A percentile compares a stretch with the other conserved stretches of the same genome.
These are phyloP conservation scores for Orestias chungarensis DNA, from an alignment of 2,797 vertebrate genomes.

Conservation along the genomic window DNA sequence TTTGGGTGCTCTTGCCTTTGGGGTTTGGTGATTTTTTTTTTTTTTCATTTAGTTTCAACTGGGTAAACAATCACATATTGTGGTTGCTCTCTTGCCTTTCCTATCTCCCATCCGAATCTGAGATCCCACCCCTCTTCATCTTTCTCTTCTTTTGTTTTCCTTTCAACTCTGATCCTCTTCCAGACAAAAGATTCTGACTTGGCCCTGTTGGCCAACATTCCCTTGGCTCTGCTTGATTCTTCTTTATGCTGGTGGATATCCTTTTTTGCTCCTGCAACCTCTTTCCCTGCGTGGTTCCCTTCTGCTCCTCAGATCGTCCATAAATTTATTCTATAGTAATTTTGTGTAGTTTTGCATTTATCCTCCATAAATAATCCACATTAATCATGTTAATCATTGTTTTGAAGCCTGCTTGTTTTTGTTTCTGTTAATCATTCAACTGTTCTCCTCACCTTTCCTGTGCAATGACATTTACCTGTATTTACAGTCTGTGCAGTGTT, in stretches of 20 bases:
- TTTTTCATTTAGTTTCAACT: slow-evolving; percentile 31
- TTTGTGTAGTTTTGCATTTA: not conserved
- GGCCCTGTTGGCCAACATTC: slow-evolving; percentile 89
- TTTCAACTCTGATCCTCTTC: slow-evolving; percentile 47
- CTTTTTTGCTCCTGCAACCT: slow-evolving; percentile 74
- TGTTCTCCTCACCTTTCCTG: slow-evolving; percentile 21
- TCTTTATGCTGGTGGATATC: slow-evolving; percentile 94
- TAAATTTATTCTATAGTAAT: slow-evolving; percentile 8
- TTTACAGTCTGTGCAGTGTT: slow-evolving; percentile 3
- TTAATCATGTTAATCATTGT: slow-evolving; percentile 12
- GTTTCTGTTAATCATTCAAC: slow-evolving; percentile 26
- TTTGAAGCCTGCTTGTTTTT: not conserved
- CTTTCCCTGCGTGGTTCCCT: slow-evolving; percentile 52
- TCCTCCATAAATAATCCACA: not conserved
- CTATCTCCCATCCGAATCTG: slow-evolving; percentile 27
- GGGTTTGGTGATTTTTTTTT: slow-evolving; percentile 19
- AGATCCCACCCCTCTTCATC: slow-evolving; percentile 19
- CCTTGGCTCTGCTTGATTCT: slow-evolving; percentile 90
- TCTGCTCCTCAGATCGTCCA: slow-evolving; percentile 39
- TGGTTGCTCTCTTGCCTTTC: slow-evolving; percentile 30
- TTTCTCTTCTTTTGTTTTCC: slow-evolving; percentile 34
- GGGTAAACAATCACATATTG: slow-evolving; percentile 40
- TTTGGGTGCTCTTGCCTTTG: slow-evolving; percentile 4
- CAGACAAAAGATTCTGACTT: slow-evolving; percentile 89
- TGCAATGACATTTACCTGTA: slow-evolving; percentile 1